phyloP scores from a whole-genome alignment of 2,113 vertebrate species.

The Corythoichthys intestinalis region DNA sequence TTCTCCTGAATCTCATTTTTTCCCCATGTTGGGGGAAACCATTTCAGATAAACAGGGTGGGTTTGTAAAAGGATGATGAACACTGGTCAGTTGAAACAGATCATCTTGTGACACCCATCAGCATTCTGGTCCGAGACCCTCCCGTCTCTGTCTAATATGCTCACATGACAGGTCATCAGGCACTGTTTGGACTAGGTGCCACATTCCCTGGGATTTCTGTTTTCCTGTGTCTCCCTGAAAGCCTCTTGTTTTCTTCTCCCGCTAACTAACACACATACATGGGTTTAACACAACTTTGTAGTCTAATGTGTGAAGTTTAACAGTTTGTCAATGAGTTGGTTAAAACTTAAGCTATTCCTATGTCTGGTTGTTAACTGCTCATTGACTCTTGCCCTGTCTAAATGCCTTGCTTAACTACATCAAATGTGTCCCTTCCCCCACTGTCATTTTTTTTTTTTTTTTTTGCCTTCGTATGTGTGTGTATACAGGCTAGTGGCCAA shows the following conservation, averaged over 20 bases:
- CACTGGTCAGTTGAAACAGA: conserved; percentile 16
- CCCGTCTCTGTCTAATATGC: conserved; percentile 9
- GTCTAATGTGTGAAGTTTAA: conserved; percentile 18
- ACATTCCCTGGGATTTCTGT: conserved; percentile 54
- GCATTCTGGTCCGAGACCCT: conserved; percentile 12
- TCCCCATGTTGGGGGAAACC: conserved; percentile 1
- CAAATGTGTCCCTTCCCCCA: conserved; percentile 34
- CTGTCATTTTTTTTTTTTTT: conserved; percentile 5
- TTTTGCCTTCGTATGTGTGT: conserved; percentile 37
- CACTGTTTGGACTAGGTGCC: conserved; percentile 59
- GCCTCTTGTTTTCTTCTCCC: conserved; percentile 6
- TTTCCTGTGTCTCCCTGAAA: conserved; percentile 12
- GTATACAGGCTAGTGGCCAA: conserved; percentile 85
- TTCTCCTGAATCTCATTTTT: conserved; percentile 24
- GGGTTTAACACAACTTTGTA: conserved; percentile 11
- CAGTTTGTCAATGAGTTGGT: conserved; percentile 8
- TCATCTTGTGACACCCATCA: conserved; percentile 45
- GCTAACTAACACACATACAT: conserved; percentile 1
- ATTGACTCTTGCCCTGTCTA: conserved; percentile 17
- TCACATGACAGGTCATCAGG: conserved; percentile 50
- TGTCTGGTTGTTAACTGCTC: conserved; percentile 7
- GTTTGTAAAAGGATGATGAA: conserved; percentile 1
- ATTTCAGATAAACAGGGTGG: conserved; percentile 4
- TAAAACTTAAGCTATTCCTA: conserved; percentile 9
- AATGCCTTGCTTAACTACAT: conserved; percentile 31